A percentile compares a stretch with the other conserved stretches of the same genome.
These are phyloP conservation scores for Hyposmocoma kahamanoa DNA, from an alignment of 1,140 invertebrate species.

Conservation along the genomic window DNA sequence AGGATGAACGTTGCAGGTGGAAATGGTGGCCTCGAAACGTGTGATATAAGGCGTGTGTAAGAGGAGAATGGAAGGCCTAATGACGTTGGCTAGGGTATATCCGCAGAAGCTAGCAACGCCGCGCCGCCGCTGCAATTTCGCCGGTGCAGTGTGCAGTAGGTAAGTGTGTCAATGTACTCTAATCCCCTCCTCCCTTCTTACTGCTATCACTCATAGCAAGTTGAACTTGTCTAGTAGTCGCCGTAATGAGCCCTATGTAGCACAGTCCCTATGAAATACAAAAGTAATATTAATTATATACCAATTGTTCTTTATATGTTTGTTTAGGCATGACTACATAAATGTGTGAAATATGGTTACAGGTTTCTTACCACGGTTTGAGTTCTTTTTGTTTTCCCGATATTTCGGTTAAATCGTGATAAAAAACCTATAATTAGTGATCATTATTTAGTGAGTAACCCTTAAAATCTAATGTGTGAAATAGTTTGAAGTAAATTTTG, in stretches of 20 bases:
- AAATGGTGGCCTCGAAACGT: constrained; percentile 12
- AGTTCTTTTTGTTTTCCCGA: too few species aligned
- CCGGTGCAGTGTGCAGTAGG: constrained; percentile 58
- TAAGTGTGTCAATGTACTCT: constrained; percentile 69
- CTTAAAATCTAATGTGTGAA: too few species aligned
- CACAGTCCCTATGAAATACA: constrained; percentile 18
- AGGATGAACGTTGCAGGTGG: constrained; percentile 27
- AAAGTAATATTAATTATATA: too few species aligned
- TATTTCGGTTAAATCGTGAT: too few species aligned
- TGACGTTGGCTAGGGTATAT: constrained; percentile 35
- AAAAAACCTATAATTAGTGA: too few species aligned
- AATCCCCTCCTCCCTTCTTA: constrained; percentile 44
- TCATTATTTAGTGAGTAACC: too few species aligned
- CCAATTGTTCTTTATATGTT: too few species aligned
- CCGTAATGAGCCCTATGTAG: constrained; percentile 23
- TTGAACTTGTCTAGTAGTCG: constrained; percentile 48
- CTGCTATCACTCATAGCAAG: constrained; percentile 58
- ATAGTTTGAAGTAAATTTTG: too few species aligned
- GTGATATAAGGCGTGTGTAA: constrained; percentile 11
- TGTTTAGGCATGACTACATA: too few species aligned
- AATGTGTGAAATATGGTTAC: too few species aligned
- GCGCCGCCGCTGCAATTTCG: constrained; percentile 55
- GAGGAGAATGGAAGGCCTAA: constrained; percentile 28
- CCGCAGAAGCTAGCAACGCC: constrained; percentile 43
- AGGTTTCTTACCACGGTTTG: too few species aligned